phyloP scores from a whole-genome alignment of 2,113 vertebrate genomes.

The Zosterops borbonicus region DNA sequence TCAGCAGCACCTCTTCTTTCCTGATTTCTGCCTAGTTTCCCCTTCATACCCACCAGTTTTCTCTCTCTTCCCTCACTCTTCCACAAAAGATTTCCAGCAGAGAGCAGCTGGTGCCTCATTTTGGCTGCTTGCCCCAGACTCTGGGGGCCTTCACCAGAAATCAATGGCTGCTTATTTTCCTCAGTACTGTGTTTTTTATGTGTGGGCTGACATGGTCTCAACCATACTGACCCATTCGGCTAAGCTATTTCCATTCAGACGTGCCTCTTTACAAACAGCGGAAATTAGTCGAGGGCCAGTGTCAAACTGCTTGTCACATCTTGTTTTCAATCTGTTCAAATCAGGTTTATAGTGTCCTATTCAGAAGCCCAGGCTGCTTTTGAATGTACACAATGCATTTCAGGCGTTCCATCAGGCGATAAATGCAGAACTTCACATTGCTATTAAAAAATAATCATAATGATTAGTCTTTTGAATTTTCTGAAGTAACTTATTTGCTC shows the following conservation, averaged over 20 bases:
- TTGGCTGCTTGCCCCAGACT: slow-evolving; percentile 78
- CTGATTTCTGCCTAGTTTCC: slow-evolving; percentile 52
- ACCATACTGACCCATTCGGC: slow-evolving; percentile 77
- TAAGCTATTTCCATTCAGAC: slow-evolving; percentile 79
- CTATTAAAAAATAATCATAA: slow-evolving; percentile 83
- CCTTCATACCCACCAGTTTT: slow-evolving; percentile 70
- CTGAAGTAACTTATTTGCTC: slow-evolving; percentile 68
- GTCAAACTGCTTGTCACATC: slow-evolving; percentile 88
- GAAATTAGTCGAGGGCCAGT: slow-evolving; percentile 82
- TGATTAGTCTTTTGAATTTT: slow-evolving; percentile 76
- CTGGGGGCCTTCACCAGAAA: slow-evolving; percentile 75
- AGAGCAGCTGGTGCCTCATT: slow-evolving; percentile 79
- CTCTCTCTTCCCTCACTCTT: slow-evolving; percentile 49
- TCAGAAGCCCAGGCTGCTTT: slow-evolving; percentile 72
- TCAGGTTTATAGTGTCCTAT: slow-evolving; percentile 80
- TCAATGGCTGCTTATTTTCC: slow-evolving; percentile 82
- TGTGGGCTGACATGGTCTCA: slow-evolving; percentile 75
- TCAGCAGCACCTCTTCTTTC: slow-evolving; percentile 54
- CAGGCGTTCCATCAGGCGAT: slow-evolving; percentile 70
- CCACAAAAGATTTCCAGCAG: slow-evolving; percentile 82
- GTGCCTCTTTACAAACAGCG: slow-evolving; percentile 79
- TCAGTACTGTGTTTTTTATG: slow-evolving; percentile 71
- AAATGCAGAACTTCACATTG: slow-evolving; percentile 74
- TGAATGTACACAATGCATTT: slow-evolving; percentile 79
- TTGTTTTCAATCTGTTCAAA: slow-evolving; percentile 85